phyloP scores from a whole-genome alignment of 1,140 invertebrate genomes.

The Bursaphelenchus mucronatus region DNA sequence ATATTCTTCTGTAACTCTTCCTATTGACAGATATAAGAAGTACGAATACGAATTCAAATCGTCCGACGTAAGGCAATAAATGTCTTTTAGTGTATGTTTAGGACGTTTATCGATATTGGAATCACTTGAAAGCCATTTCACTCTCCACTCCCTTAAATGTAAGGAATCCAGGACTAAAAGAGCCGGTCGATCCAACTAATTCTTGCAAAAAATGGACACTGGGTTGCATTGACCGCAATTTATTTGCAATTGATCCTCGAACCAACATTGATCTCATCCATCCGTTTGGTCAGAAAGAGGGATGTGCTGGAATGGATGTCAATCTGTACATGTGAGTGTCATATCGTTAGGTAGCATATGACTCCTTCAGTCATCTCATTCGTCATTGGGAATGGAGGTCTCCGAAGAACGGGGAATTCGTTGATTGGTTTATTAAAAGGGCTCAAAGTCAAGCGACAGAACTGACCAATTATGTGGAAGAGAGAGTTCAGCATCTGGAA shows the following conservation, averaged over 20 bases:
- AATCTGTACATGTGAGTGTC: constrained; percentile 35
- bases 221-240: constrained; percentile 24
- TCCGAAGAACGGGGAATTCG: constrained; percentile 6
- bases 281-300: constrained; percentile 28
- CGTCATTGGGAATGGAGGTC: constrained; percentile 44
- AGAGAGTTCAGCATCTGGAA: constrained; percentile 19
- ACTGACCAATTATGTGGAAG: constrained; percentile 9
- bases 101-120: constrained; percentile 38
- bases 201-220: constrained; percentile 28
- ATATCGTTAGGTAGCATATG: not conserved
- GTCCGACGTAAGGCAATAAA: constrained; percentile 16
- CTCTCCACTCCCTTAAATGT: constrained; percentile 32
- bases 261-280: constrained; percentile 17
- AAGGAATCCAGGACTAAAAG: constrained; percentile 2
- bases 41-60: constrained; percentile 37
- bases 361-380: constrained; percentile 30
- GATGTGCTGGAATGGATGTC: constrained; percentile 42
- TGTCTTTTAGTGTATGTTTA: constrained; percentile 19
- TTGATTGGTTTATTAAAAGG: constrained; percentile 29
- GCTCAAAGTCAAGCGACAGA: constrained; percentile 11
- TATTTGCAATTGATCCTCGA: constrained; percentile 17
- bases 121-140: constrained; percentile 43
- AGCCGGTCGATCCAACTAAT: constrained; percentile 16
- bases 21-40: constrained; percentile 23
- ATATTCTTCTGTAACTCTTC: constrained; percentile 27